A percentile compares a stretch with the other conserved stretches of the same genome.
Evolutionary conservation across 2,888 invertebrate species (phyloP).

Genomic region (Coelopa pilipes): DNA sequence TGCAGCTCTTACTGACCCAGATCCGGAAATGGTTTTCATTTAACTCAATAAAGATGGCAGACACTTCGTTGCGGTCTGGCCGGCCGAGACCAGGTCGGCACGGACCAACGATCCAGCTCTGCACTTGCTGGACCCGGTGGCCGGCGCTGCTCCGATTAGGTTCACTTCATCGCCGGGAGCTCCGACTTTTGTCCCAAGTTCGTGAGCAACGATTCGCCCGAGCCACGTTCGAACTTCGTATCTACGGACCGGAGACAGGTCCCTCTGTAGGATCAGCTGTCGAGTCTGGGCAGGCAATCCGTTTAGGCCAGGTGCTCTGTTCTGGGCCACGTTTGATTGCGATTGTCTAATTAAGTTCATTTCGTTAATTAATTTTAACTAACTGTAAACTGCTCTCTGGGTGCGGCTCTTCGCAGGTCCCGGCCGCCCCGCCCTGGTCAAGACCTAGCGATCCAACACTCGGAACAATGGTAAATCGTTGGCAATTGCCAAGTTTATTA

Average conservation of each 20-base stretch:
- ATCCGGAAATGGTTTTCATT: constrained; percentile 16
- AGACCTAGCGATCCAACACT: neutral
- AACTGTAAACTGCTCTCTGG: constrained; percentile 61
- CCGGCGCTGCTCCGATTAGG: constrained; percentile 3
- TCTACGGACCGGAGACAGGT: no score
- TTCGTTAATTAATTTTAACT: constrained; percentile 65
- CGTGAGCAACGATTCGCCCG: constrained; percentile 15
- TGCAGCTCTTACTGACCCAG: constrained; percentile 21
- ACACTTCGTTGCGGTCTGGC: neutral
- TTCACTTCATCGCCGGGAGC: constrained; percentile 10
- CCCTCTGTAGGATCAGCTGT: neutral
- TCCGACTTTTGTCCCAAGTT: constrained; percentile 16
- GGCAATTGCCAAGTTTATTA: constrained; percentile 59
- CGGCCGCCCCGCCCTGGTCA: constrained; percentile 16
- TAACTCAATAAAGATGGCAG: constrained; percentile 9
- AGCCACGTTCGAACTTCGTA: neutral
- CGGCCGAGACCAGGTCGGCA: no score
- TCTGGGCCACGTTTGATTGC: constrained; percentile 14
- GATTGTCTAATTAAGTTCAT: constrained; percentile 59
- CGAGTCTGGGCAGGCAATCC: neutral
- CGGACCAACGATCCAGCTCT: no score
- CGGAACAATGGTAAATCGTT: constrained; percentile 33
- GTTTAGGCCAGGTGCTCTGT: neutral
- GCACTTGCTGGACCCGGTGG: no score
- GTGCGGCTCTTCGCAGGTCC: constrained; percentile 50